Conservation (phyloP, 2,797 vertebrate genomes). For the Gymnoscopelus microlampas region DNA sequence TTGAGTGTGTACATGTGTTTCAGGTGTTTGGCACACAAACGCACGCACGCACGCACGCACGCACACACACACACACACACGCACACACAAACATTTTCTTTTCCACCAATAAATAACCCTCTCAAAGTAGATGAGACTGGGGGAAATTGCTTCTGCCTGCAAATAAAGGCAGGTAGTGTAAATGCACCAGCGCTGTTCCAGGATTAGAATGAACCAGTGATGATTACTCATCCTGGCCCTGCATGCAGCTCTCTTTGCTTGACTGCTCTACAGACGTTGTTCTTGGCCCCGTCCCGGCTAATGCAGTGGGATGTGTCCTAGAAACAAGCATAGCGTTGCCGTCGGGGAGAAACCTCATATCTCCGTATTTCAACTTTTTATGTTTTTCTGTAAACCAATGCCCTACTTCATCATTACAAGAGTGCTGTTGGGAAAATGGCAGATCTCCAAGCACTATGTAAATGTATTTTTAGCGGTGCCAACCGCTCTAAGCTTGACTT, state of each 20-base stretch:
- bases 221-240: constrained; percentile 47
- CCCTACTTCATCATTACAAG: too few relatives aligned
- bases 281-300: constrained; percentile 15
- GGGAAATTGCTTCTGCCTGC: constrained; percentile 10
- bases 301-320: constrained; percentile 42
- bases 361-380: too few relatives aligned
- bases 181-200: constrained; percentile 21
- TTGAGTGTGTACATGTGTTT: constrained; percentile 6
- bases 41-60: background rate
- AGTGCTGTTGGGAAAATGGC: too few relatives aligned
- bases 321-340: constrained; percentile 12
- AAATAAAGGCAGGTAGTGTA: constrained; percentile 20
- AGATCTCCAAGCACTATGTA: too few relatives aligned
- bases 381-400: too few relatives aligned
- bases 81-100: background rate
- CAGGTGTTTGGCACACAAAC: background rate
- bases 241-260: constrained; percentile 35
- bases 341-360: too few relatives aligned
- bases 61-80: background rate
- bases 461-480: too few relatives aligned
- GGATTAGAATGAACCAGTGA: constrained; percentile 42
- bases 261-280: constrained; percentile 31
- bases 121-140: background rate
- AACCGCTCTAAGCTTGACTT: too few relatives aligned
- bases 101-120: constrained; percentile 4